Evolutionary conservation across 2,113 vertebrate genomes (phyloP), one percentile per base, ranked within the genome.

Genomic region (Coturnix japonica): DNA sequence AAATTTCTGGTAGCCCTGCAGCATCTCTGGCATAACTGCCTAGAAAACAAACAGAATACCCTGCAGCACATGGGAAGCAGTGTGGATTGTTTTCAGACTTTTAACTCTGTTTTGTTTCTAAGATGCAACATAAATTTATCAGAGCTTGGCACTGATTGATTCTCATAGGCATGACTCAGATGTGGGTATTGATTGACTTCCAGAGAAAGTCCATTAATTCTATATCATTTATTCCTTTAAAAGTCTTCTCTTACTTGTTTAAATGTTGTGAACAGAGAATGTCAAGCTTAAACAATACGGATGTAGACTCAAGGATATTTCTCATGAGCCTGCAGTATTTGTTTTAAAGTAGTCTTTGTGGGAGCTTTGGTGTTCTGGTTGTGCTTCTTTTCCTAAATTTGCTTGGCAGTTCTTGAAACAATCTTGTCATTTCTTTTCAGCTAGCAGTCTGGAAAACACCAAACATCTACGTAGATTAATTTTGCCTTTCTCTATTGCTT

Each of bases 1-100:
- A 82, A 91, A 90, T 83, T 83, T 88, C 73, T 77, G 30, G 60
- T 26, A 71, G 76, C 75, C 76, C 64, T 90, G 76, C 76, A 85
- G 67, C 76, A 59, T 82, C 49, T 77, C 72, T 85, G 88, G 86
- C 77, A 77, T 39, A 46, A 60, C 77, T 63, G 18, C 31, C 41
- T 78, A 47, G 74, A 86, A 94, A 89, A 87, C 54, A 83, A 89
- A 90, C 69, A 51, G 60, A 77, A 71, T 86, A 44, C 70, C 33
- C 22, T 21, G 39, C 46, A 69, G 57, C 65, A 89, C 81, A 67
- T 72, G 81, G 66, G 51, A 67, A 74, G 46, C 69, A 46, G 18
- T n/a, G 67, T 53, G 83, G 28, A 61, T 77, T 90, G 61, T 75
- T 88, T 81, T 78, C 66, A 67, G 77, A 43, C 35, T 67, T 64